These are phyloP conservation scores for Hesperia comma DNA, from an alignment of 2,888 invertebrate genomes.

Conservation along the genomic window DNA sequence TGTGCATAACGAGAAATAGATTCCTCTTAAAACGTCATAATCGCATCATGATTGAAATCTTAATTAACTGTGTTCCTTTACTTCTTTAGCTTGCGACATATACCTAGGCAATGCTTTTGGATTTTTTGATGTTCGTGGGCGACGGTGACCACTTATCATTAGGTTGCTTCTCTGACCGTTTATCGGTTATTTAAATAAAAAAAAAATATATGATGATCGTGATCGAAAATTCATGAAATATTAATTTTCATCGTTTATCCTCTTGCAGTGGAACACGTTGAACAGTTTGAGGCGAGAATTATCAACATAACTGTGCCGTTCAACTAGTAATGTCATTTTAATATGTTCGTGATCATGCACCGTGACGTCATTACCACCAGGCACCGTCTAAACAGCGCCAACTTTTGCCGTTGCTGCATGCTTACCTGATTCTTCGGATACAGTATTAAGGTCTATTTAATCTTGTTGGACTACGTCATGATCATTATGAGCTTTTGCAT, in stretches of 20 bases:
- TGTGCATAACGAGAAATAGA: too few relatives aligned
- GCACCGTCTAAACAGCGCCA: slow-evolving; percentile 36
- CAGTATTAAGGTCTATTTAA: slow-evolving; percentile 6
- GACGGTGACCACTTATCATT: too few relatives aligned
- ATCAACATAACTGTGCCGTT: slow-evolving; percentile 67
- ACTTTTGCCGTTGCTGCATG: slow-evolving; percentile 13
- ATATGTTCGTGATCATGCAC: slow-evolving; percentile 66
- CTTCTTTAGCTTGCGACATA: too few relatives aligned
- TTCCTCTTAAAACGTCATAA: too few relatives aligned
- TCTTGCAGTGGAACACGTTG: background rate
- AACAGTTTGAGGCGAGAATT: slow-evolving; percentile 62
- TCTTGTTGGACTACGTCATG: background rate
- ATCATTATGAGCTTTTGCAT: slow-evolving; percentile 17
- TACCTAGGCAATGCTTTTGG: too few relatives aligned
- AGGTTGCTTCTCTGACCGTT: too few relatives aligned
- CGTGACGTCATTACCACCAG: slow-evolving; percentile 78
- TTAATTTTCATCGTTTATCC: background rate
- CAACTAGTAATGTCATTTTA: slow-evolving; percentile 80
- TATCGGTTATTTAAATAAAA: too few relatives aligned
- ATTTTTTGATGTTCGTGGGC: too few relatives aligned
- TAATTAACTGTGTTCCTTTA: too few relatives aligned
- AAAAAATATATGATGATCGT: too few relatives aligned
- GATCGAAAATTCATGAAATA: too few relatives aligned
- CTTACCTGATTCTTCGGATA: slow-evolving; percentile 9
- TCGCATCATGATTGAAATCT: too few relatives aligned